Base-by-base conservation (phyloP, 2,888 invertebrate genomes). In the Scaptomyza caliginosa region DNA sequence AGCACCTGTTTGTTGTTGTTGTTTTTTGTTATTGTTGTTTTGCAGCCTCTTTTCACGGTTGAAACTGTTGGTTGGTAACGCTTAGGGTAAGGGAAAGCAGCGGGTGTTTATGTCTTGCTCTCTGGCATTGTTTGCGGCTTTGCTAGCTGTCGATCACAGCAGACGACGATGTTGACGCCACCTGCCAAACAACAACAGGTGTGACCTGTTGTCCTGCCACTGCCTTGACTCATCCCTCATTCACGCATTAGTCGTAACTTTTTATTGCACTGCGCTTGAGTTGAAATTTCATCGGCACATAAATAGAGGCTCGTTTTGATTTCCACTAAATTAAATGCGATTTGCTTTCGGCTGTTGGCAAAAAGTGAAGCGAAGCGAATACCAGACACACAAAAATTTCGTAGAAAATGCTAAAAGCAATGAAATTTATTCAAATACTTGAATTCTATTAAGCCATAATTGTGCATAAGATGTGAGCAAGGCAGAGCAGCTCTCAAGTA, bases 301-400 rank as follows among this genome's bases (percentile, higher is more conserved):
- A 78, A 70, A 76, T 66, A 50, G 63, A 52, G 69, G 36, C 64
- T 67, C 70, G 30, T 65, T 74, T 67, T 77, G 72, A 74, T 84
- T 83, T 81, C 66, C 86, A 76, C 86, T 88, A 81, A 86, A 84
- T 84, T 77, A 82, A 88, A 77, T 86, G 74, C 70, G 85, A 86
- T 84, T 86, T 75, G 60, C 62, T 57, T 64, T 54, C 36, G 24
- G n/a, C 34, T 16, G 34, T 13, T 13, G 24, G 32, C 43, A 39
- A 58, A 58, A 58, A 34, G 55, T 55, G 16, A 38, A 34, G 16
- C 16, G 34, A 34, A 8, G 26, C 34, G 32, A 55, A 58, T 16
- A 49, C 16, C 57, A 70, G 30, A 21, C 17, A 28, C 45, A 13
- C 7, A 13, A 6, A 13, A 19, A 16, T 10, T 46, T 46, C 19